Evolutionary conservation across 2,113 vertebrate genomes (phyloP), one percentile per base, ranked within the genome.

Genomic region (Perca schrenkii): DNA sequence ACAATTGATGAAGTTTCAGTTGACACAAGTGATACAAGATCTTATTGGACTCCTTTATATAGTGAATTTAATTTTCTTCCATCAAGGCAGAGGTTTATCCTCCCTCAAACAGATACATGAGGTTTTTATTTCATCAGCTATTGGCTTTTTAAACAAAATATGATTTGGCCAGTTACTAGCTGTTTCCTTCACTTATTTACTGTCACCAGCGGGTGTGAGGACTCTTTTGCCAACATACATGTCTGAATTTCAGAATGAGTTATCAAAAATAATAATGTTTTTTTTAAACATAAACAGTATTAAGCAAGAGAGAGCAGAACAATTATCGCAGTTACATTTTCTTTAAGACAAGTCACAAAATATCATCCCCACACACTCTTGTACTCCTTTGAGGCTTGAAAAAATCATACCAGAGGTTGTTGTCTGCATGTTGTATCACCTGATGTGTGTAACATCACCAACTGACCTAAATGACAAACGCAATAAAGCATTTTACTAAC

Each of bases 401-500:
- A 57, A 7, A 15, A 31, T 10, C 25, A 46, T 19, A 31, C 6
- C 14, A 76, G 6, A 31, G 3, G 36, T 40, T 34, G 62, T 8
- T 63, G 11, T 22, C 40, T 73, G 3, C 21, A 56, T n/a, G 31
- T 21, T 46, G 17, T 46, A 40, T 19, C 28, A 68, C 53, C 13
- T 63, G 15, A 52, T 64, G 40, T 69, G n/a, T 64, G 17, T 12
- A 14, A 61, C 53, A 54, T 77, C 46, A 69, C 72, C 49, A 54
- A 34, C 12, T 80, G 56, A 75, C 70, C 83, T 84, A 49, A 74
- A 34, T 31, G 62, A 71, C 68, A 83, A 84, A 72, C 62, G 79
- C 77, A 78, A 74, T 63, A 72, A 83, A 87, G 66, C 52, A 62
- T 88, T 90, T 65, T 31, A 47, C 61, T 43, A n/a, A 46, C 77